Conservation (phyloP, 2,888 invertebrate species). For the Dyspetes luteomarginatus region DNA sequence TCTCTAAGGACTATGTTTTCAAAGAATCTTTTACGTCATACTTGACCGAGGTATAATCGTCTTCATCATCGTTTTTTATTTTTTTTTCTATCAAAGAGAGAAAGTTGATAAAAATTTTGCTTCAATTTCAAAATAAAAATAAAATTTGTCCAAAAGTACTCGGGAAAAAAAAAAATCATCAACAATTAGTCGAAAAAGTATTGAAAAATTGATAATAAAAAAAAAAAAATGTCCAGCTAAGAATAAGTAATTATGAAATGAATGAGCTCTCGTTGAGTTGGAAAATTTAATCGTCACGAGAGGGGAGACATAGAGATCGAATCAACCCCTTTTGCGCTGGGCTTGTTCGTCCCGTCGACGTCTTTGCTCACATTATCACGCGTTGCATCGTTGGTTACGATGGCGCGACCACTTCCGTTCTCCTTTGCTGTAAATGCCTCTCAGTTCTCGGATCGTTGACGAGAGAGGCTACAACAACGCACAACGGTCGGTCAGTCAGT, state of each 20-base stretch:
- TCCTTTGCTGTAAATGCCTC: conserved; percentile 27
- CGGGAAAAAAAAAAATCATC: no score
- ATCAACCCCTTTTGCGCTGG: neutral
- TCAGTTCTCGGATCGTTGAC: conserved; percentile 19
- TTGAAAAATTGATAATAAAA: neutral
- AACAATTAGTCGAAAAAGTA: no score
- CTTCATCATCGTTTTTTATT: conserved; percentile 72
- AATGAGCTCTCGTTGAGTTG: neutral
- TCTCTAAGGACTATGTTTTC: neutral
- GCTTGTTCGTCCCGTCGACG: neutral
- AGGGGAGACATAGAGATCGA: neutral
- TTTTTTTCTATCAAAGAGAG: conserved; percentile 23
- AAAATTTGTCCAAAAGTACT: no score
- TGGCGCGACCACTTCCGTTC: conserved; percentile 56
- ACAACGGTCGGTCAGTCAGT: neutral
- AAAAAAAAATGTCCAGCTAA: neutral
- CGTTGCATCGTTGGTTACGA: conserved; percentile 46
- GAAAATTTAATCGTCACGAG: conserved; percentile 12
- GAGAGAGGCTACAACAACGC: conserved; percentile 2
- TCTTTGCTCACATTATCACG: conserved; percentile 42
- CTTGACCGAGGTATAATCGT: neutral
- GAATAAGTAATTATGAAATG: neutral
- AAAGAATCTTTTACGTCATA: conserved; percentile 17
- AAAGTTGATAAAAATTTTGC: no score
- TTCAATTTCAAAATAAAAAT: no score